Conservation (phyloP, 2,113 vertebrate species). For the Dolichallabes microphthalmus region DNA sequence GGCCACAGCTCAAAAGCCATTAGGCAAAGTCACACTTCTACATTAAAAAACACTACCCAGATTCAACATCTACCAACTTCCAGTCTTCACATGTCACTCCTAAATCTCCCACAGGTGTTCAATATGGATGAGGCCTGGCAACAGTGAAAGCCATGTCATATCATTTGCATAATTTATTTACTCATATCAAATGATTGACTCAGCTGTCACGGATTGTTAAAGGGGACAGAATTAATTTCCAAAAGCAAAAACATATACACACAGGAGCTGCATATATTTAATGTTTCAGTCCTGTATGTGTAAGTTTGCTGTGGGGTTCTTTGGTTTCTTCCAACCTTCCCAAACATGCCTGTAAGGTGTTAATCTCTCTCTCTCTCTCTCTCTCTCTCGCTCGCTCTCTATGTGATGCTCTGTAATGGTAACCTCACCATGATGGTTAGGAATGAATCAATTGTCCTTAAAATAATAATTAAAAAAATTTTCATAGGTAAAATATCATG, state of each 20-base stretch:
- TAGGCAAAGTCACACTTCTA: constrained; percentile 37
- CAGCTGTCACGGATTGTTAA: neutral
- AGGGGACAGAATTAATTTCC: neutral
- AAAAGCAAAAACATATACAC: neutral
- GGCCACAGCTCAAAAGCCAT: constrained; percentile 36
- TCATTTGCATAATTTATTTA: neutral
- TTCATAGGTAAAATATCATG: neutral
- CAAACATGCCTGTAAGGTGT: neutral
- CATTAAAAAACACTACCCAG: constrained; percentile 17
- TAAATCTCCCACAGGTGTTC: neutral
- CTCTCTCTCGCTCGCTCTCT: no score
- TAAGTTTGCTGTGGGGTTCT: neutral
- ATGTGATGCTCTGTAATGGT: neutral
- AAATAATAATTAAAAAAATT: neutral
- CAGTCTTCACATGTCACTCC: neutral
- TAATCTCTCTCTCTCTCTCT: no score
- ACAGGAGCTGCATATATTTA: neutral
- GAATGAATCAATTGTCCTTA: neutral
- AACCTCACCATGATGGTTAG: neutral
- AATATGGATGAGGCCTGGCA: neutral
- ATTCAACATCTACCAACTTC: neutral
- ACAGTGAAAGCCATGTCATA: neutral
- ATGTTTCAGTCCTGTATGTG: neutral
- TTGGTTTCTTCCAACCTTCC: neutral
- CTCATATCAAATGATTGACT: neutral